phyloP scores from a whole-genome alignment of 2,113 vertebrate species.

The Cervus canadensis region DNA sequence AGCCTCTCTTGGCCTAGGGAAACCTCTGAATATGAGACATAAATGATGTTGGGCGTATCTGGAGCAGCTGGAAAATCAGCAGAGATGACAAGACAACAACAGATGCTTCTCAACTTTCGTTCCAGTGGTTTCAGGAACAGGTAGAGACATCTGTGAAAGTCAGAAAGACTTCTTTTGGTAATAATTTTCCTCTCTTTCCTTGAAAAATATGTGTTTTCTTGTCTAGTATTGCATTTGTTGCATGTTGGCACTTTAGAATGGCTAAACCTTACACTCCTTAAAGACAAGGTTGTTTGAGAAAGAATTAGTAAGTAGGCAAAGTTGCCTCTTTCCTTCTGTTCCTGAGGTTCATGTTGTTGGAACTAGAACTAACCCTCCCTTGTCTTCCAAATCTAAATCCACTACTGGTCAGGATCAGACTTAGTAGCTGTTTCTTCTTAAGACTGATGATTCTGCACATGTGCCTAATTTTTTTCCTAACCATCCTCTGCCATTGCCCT shows the following conservation, averaged over 20 bases:
- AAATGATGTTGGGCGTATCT: background rate
- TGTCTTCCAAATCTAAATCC: background rate
- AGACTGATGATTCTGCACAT: background rate
- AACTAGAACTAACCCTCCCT: background rate
- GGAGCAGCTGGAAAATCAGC: background rate
- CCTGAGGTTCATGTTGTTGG: background rate
- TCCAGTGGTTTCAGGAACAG: background rate
- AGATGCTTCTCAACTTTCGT: background rate
- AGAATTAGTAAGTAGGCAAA: background rate
- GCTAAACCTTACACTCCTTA: background rate
- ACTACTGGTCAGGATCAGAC: background rate
- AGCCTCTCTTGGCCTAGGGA: background rate
- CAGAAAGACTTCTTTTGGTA: background rate
- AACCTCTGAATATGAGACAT: background rate
- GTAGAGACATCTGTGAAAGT: background rate
- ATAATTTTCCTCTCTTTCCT: background rate
- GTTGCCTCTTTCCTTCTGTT: background rate
- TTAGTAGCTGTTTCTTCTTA: background rate
- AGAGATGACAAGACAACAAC: background rate
- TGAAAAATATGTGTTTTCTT: background rate
- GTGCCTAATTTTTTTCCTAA: background rate
- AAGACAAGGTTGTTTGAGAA: background rate
- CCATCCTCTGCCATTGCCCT: background rate
- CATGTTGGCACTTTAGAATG: background rate
- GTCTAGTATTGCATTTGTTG: background rate